Evolutionary conservation across 2,797 vertebrate species (phyloP), one percentile per base, ranked within the genome.

Genomic region (Centropyge bicolor): DNA sequence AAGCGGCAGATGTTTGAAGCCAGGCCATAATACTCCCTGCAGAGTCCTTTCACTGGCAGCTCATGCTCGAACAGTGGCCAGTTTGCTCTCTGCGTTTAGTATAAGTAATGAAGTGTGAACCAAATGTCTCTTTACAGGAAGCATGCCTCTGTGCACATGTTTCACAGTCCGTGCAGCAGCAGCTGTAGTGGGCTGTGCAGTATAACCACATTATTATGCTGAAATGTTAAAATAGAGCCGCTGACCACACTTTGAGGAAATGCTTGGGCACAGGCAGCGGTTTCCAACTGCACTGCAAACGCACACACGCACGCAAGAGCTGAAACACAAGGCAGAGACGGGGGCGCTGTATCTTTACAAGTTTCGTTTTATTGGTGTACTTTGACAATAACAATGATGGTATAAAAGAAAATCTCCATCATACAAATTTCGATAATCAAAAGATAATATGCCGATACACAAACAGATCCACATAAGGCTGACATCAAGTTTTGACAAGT

Each of bases 361-460:
- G 82, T 91, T 88, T 89, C 27, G 65, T 89, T 95, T 95, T 95
- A 96, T 95, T 95, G 93, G 91, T 92, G 92, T 91, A 93, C 77
- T 94, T 93, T 89, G 91, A 94, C 92, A 93, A 92, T 91, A 94
- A 95, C 94, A 94, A 91, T 93, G 93, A 94, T 94, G 89, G 89
- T 94, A 94, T 89, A 95, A 95, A 95, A 94, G 93, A 95, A 94
- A 93, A 91, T 90, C 82, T 89, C 90, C 92, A 92, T 94, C 92
- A 93, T 95, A 95, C 86, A 95, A 95, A 95, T 93, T 92, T 92
- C 67, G 92, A 92, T 90, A 93, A 94, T 93, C 90, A 92, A 95
- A 94, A 94, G 92, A 94, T 92, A 93, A 93, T 93, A 92, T 92
- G 94, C 89, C 72, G 68, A 92, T 93, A 94, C 93, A 94, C 91